Conservation (phyloP, 2,113 vertebrate species). For the Scortum barcoo region DNA sequence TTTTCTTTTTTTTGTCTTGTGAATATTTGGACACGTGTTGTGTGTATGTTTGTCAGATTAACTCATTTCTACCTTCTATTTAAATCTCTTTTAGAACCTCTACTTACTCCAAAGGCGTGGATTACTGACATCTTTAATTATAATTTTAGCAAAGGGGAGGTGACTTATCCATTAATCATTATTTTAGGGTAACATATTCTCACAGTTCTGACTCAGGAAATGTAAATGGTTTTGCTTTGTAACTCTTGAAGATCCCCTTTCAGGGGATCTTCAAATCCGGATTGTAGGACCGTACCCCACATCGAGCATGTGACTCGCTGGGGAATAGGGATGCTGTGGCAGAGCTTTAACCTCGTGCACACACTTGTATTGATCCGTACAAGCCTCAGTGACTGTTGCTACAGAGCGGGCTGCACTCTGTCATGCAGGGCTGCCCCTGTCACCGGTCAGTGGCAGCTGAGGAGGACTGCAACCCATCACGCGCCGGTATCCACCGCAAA, state of each 20-base stretch:
- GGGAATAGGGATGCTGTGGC: slow-evolving; percentile 65
- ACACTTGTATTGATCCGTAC: slow-evolving; percentile 72
- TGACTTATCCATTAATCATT: not conserved
- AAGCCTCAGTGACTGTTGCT: slow-evolving; percentile 76
- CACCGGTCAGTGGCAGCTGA: slow-evolving; percentile 55
- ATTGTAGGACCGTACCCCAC: slow-evolving; percentile 31
- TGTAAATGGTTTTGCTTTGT: slow-evolving; percentile 14
- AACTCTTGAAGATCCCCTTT: slow-evolving; percentile 28
- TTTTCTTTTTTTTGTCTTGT: not conserved
- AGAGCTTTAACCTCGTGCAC: slow-evolving; percentile 74
- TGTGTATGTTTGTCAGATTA: not conserved
- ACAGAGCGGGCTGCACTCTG: slow-evolving; percentile 65
- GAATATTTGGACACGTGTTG: not conserved
- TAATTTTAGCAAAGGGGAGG: not conserved
- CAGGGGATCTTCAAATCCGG: too few species aligned
- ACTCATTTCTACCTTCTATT: not conserved
- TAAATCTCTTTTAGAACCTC: not conserved
- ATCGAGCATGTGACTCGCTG: slow-evolving; percentile 25
- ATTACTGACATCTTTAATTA: not conserved
- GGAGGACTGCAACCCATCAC: slow-evolving; percentile 29
- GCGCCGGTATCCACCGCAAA: slow-evolving; percentile 12
- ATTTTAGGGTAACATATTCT: not conserved
- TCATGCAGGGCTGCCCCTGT: slow-evolving; percentile 50
- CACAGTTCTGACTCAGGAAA: not conserved
- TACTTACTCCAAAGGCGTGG: not conserved